Conservation (phyloP, 1,140 invertebrate genomes). For the Aphidius ervi region DNA sequence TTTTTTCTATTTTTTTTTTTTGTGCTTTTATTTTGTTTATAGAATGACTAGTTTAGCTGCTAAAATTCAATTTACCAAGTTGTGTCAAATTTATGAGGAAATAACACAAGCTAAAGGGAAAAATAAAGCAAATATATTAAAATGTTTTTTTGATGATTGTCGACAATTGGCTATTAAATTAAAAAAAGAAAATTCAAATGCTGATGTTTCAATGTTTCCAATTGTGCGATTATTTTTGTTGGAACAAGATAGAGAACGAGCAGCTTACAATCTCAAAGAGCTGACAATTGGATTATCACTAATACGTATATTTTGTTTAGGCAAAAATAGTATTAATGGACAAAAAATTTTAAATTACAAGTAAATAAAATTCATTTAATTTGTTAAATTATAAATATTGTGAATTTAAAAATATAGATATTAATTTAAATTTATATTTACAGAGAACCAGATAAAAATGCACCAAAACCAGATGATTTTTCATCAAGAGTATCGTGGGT, state of each 20-base stretch:
- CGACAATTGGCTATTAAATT: conserved; percentile 36
- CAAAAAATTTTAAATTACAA: conserved; percentile 60
- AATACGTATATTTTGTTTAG: conserved; percentile 65
- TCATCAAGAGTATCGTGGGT: conserved; percentile 68
- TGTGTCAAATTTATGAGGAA: conserved; percentile 55
- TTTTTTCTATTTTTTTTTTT: conserved; percentile 7
- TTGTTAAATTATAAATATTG: too few relatives aligned
- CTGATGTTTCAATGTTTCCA: conserved; percentile 61
- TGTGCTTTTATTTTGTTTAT: conserved; percentile 25
- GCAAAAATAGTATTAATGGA: conserved; percentile 63
- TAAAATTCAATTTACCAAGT: conserved; percentile 46
- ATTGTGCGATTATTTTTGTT: conserved; percentile 71
- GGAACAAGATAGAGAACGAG: conserved; percentile 60
- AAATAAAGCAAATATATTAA: conserved; percentile 53
- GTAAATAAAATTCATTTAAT: conserved; percentile 21
- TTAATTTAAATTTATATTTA: conserved; percentile 14
- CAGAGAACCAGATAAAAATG: conserved; percentile 41
- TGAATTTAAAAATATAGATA: background rate
- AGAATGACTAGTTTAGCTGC: conserved; percentile 32
- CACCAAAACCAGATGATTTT: conserved; percentile 61
- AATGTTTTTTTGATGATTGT: conserved; percentile 56
- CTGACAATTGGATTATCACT: conserved; percentile 63
- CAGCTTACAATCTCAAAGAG: conserved; percentile 65
- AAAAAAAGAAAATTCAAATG: conserved; percentile 30
- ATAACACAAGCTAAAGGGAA: conserved; percentile 46